Conservation (phyloP, 2,113 vertebrate species). For the Panurus biarmicus region DNA sequence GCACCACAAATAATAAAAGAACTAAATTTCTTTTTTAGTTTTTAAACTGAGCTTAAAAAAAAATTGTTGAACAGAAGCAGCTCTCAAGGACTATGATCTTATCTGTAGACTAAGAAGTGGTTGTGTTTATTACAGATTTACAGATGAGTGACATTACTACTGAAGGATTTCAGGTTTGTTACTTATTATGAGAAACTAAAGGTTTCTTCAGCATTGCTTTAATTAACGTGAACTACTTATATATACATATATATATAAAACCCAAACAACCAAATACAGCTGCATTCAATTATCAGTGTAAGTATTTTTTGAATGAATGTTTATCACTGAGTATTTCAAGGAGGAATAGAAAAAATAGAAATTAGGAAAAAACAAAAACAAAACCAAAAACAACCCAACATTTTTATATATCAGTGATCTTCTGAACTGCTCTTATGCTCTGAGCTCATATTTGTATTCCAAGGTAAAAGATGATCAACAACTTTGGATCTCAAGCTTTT, state of each 20-base stretch:
- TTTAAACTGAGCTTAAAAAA: neutral
- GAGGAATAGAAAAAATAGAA: neutral
- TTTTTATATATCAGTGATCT: neutral
- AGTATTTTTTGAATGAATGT: neutral
- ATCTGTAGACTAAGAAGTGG: neutral
- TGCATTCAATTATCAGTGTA: neutral
- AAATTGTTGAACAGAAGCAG: neutral
- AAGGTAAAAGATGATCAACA: neutral
- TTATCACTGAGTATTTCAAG: neutral
- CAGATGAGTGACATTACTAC: neutral
- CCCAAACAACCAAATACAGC: neutral
- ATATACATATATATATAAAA: too few relatives aligned
- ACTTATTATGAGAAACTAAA: neutral
- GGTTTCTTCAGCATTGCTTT: neutral
- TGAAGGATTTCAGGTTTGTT: neutral
- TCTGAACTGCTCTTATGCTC: neutral
- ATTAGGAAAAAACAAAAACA: too few relatives aligned
- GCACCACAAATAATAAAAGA: neutral
- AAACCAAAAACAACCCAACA: neutral
- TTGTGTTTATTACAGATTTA: neutral
- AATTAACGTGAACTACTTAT: neutral
- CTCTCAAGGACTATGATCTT: neutral
- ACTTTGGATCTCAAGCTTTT: neutral
- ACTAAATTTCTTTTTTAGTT: neutral
- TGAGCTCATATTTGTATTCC: neutral